Evolutionary conservation across 2,113 vertebrate genomes (phyloP).

Genomic region (Brienomyrus longianalis): DNA sequence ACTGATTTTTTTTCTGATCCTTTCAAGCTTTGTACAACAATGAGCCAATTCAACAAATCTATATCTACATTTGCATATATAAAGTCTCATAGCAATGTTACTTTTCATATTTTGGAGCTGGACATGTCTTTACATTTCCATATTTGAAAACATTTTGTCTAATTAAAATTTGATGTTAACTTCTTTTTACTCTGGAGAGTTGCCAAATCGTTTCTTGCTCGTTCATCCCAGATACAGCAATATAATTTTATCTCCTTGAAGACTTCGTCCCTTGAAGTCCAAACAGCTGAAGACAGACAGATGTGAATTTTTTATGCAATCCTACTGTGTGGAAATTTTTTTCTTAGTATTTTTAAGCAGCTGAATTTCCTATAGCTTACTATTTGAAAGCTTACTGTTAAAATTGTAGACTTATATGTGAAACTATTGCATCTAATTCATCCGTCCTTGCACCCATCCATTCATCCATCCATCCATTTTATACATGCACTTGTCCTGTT

Average conservation of each 20-base stretch:
- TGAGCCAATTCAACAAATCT: neutral
- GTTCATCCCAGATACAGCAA: neutral
- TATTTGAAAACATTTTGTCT: neutral
- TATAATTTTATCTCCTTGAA: slow-evolving; percentile 9
- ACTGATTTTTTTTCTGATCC: neutral
- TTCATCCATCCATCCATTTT: neutral
- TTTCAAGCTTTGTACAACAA: neutral
- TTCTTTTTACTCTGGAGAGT: slow-evolving; percentile 2
- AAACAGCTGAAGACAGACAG: neutral
- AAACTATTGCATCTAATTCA: neutral
- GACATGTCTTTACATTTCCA: neutral
- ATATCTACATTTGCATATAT: neutral
- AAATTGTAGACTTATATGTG: neutral
- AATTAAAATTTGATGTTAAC: slow-evolving; percentile 1
- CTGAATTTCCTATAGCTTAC: neutral
- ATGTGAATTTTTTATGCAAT: neutral
- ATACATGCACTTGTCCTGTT: neutral
- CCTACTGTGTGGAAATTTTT: neutral
- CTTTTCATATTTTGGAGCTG: neutral
- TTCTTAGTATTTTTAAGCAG: neutral
- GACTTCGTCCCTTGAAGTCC: neutral
- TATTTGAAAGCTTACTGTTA: neutral
- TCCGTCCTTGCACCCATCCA: neutral
- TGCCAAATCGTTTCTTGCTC: neutral
- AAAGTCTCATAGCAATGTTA: neutral